Evolutionary conservation across 2,113 vertebrate genomes (phyloP), one percentile per base, ranked within the genome.

Genomic region (Todiramphus saurophagus): DNA sequence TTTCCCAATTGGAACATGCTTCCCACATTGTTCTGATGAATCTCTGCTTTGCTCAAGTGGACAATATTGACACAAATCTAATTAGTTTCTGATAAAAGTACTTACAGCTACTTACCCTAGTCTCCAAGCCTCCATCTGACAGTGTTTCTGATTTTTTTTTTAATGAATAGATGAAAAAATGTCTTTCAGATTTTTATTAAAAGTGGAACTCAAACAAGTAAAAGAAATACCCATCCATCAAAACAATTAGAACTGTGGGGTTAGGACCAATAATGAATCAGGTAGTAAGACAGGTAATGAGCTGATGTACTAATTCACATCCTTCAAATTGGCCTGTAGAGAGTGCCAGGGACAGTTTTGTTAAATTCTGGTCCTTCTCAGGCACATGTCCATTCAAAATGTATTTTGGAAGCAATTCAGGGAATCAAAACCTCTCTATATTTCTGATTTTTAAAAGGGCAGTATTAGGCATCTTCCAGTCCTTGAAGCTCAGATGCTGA

Each of bases 71-170:
- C 50, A 74, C 41, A 86, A 92, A 95, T 83, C 70, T 92, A 88
- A 90, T 94, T 83, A 90, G 28, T 83, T 92, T 92, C 79, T 81
- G 48, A 55, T 81, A 75, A 81, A 93, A 81, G 23, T 63, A 92
- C 28, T 88, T 83, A 63, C 28, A 88, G 59, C 16, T 93, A 37
- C 76, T 87, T 81, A 81, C 39, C 19, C n/a, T 15, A 9, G 28
- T 81, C 73, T 64, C 46, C 60, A 81, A 76, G 41, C 11, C 63
- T 82, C 37, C 16, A 19, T 33, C 48, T 90, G 59, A 74, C 30
- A 60, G 11, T 1, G 5, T 31, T 84, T 83, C 51, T 79, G 51
- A 44, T 10, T 80, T 74, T 56, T 63, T 77, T 77, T 96, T 39
- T 4, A 88, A 91, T 82, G 21, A 91, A 87, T 23, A 74, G 25